These are phyloP conservation scores for Nerophis ophidion DNA, from an alignment of 2,113 vertebrate genomes.

Conservation along the genomic window DNA sequence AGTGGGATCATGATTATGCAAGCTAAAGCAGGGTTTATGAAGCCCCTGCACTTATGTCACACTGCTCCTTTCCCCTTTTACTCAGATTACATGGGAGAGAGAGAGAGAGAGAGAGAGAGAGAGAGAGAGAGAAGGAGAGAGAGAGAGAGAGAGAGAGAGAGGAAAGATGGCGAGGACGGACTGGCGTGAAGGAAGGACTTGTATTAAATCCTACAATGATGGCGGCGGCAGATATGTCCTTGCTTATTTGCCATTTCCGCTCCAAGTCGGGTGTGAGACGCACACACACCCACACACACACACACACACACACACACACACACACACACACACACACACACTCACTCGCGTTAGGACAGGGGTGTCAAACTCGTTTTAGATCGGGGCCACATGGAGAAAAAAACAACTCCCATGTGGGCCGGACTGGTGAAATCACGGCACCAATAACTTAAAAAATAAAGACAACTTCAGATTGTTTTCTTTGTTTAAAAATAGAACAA, in stretches of 20 bases:
- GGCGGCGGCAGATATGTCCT: constrained; percentile 37
- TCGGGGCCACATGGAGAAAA: no score
- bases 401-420: no score
- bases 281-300: constrained; percentile 17
- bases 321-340: constrained; percentile 15
- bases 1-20: constrained; percentile 8
- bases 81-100: constrained; percentile 19
- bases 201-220: constrained; percentile 42
- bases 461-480: no score
- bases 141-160: constrained; percentile 1
- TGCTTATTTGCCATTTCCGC: constrained; percentile 50
- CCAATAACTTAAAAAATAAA: no score
- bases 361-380: no score
- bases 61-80: not conserved
- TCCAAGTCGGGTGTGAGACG: constrained; percentile 26
- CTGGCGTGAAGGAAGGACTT: constrained; percentile 21
- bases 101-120: not conserved
- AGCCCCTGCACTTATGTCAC: constrained; percentile 10
- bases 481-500: no score
- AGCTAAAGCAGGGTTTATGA: constrained; percentile 31
- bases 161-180: not conserved
- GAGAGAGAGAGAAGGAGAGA: constrained; percentile 3
- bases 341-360: no score
- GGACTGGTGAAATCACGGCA: no score
- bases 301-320: constrained; percentile 23